A percentile compares a stretch with the other conserved stretches of the same genome.
phyloP scores from a whole-genome alignment of 2,113 vertebrate species.

The Notarius lentiginosus region DNA sequence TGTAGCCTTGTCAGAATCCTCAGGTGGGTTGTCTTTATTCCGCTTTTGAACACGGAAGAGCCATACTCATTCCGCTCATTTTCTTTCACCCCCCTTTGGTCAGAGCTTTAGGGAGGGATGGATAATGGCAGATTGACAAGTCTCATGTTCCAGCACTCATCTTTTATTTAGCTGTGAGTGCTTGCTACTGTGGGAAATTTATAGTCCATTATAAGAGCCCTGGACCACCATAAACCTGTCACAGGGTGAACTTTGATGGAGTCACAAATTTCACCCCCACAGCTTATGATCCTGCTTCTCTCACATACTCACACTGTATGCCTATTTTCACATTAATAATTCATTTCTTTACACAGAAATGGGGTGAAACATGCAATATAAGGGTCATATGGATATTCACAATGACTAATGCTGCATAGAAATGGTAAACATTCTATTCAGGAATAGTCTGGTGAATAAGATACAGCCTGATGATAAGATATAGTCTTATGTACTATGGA shows the following conservation, averaged over 20 bases:
- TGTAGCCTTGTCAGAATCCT: neutral
- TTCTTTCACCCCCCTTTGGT: slow-evolving; percentile 1
- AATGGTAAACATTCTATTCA: slow-evolving; percentile 1
- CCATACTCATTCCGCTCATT: neutral
- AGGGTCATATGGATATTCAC: neutral
- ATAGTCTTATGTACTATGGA: neutral
- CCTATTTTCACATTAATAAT: slow-evolving; percentile 41
- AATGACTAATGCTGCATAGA: neutral
- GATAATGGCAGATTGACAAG: slow-evolving; percentile 50
- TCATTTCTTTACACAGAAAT: slow-evolving; percentile 4
- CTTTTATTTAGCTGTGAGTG: slow-evolving; percentile 57
- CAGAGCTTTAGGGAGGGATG: slow-evolving; percentile 24
- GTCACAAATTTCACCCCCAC: slow-evolving; percentile 45
- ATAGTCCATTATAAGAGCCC: slow-evolving; percentile 43
- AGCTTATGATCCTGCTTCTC: slow-evolving; percentile 17
- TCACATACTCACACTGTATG: slow-evolving; percentile 7
- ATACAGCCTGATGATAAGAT: neutral
- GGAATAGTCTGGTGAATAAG: neutral
- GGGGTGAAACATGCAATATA: neutral
- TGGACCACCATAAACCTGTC: slow-evolving; percentile 54
- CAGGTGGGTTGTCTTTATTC: neutral
- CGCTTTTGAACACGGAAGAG: neutral
- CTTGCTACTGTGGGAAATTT: slow-evolving; percentile 41
- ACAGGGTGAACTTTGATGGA: slow-evolving; percentile 42
- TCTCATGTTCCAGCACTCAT: slow-evolving; percentile 52